Base-by-base conservation (phyloP, 1,140 invertebrate species). In the Aphaenogaster rudis region DNA sequence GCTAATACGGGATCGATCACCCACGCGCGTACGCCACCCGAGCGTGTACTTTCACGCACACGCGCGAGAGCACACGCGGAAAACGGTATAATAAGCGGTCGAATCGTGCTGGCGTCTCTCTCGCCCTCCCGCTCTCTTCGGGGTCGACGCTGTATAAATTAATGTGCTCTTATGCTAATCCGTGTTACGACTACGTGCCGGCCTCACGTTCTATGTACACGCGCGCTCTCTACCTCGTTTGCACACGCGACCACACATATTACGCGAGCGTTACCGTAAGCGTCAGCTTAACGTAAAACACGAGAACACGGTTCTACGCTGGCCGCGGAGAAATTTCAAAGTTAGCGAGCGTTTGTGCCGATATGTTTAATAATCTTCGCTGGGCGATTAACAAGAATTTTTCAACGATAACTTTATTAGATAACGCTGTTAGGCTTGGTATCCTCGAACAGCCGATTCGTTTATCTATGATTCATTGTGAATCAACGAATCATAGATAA, bases 151-250 rank as follows among this genome's bases (percentile, higher is more conserved):
- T 81, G 45, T 81, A 71, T 86, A 69, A 86, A 86, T 86, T 86
- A 86, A 86, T 86, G 54, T 81, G 85, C 78, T 86, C 66, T 63
- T 86, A 86, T 86, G 77, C 78, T 86, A 86, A 86, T 86, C 66
- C 50, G 54, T 59, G 52, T 69, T 80, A 67, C 64, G 85, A 69
- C 45, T 61, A 80, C 59, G 78, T 72, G 54, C 39, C 33, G 54
- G 28, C 71, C 54, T 61, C 54, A 28, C 59, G 63, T 67, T 67
- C 78, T 42, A 54, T 84, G 69, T 84, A 84, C 17, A 28, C 13
- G 69, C 45, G 77, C 45, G n/a, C 33, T 69, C 52, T 66, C 64
- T 74, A 33, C 13, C 69, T 84, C 69, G 69, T 84, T 76, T 84
- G 69, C 69, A n/a, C 54, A 59, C 42, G 42, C 80, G 54, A 42